Evolutionary conservation across 2,797 vertebrate species (phyloP), one percentile per base, ranked within the genome.

Genomic region (Enoplosus armatus): DNA sequence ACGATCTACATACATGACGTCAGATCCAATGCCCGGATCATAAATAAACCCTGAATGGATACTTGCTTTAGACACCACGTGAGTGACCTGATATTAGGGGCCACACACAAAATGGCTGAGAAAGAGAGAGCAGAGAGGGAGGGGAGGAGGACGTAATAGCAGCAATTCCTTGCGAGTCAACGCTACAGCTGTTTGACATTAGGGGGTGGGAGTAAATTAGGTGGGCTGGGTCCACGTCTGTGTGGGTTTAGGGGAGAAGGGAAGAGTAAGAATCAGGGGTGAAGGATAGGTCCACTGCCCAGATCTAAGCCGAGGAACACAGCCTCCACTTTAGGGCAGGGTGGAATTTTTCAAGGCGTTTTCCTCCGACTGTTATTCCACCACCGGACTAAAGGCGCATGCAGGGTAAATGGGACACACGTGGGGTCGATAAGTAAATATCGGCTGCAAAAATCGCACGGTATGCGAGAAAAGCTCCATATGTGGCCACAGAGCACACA

Each of bases 141-240:
- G 56, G 56, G 82, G 69, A 45, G 56, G 81, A 69, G 68, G 63
- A 39, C 22, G 54, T 67, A 80, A 85, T 22, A 66, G 69, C 61
- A 20, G 78, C 77, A 65, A 53, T 72, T 84, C 80, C 53, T 78
- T 39, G 54, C 79, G 8, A 83, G 85, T 86, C 60, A 61, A 73
- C 45, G 66, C 66, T 68, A 83, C 94, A 94, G 91, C 91, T 94
- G 94, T 92, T 93, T 92, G 75, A 82, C 87, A 93, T 95, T 95
- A 93, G 71, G 79, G 70, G 83, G 82, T 61, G 88, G 86, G 78
- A 83, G 86, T 86, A 70, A 85, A 88, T 86, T 80, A 79, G 75
- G 85, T 84, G 80, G 87, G 88, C 77, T 82, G 82, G 80, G 88
- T 87, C 53, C 20, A n/a, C n/a, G 6, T 63, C 51, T 59, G 66